Conservation (phyloP, 2,113 vertebrate genomes). For the Picathartes gymnocephalus region DNA sequence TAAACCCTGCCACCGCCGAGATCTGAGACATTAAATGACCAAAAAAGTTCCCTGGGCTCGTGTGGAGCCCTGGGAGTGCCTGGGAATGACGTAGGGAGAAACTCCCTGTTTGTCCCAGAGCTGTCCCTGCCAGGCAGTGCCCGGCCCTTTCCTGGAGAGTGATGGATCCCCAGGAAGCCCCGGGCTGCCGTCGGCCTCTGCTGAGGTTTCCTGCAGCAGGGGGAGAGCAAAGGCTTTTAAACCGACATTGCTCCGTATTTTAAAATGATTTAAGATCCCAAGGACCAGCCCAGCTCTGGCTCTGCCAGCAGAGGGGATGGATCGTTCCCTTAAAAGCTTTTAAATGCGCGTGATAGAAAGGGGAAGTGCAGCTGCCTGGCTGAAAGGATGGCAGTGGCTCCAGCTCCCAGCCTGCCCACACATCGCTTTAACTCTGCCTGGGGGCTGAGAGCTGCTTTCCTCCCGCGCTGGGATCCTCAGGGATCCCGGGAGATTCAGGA, state of each 20-base stretch:
- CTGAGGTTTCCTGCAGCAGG: constrained; percentile 20
- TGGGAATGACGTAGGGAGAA: neutral
- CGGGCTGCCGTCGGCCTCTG: neutral
- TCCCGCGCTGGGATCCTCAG: neutral
- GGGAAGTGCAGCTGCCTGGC: constrained; percentile 39
- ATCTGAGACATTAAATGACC: accelerated
- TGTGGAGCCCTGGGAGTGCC: accelerated
- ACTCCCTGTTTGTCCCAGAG: neutral
- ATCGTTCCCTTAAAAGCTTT: constrained; percentile 66
- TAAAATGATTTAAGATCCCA: constrained; percentile 58
- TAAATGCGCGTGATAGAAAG: constrained; percentile 49
- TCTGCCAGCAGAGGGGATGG: constrained; percentile 34
- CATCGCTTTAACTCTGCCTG: neutral
- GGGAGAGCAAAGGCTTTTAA: constrained; percentile 56
- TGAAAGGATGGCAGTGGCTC: constrained; percentile 25
- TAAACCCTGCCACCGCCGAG: neutral
- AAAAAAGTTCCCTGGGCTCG: neutral
- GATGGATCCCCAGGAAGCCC: constrained; percentile 2
- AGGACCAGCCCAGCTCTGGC: neutral
- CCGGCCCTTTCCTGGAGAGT: neutral
- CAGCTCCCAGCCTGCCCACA: constrained; percentile 11
- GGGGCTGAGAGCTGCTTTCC: neutral
- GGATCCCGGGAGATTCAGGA: neutral
- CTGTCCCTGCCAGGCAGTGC: neutral
- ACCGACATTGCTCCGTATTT: constrained; percentile 5